Conservation (phyloP, 2,888 invertebrate species). For the Pyrochroa serraticornis region DNA sequence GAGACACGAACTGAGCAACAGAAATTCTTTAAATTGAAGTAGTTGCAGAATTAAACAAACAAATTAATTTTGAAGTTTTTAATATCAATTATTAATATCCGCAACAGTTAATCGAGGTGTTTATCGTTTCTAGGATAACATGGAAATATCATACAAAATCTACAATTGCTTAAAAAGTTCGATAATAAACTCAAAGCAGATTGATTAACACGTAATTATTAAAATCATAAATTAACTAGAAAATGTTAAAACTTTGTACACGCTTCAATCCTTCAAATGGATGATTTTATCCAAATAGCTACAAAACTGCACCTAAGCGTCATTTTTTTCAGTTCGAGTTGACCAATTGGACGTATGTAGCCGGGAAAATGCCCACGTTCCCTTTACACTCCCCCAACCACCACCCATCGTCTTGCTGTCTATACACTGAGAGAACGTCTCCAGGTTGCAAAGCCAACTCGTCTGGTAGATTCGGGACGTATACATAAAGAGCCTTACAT, state of each 20-base stretch:
- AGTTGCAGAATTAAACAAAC: too few relatives aligned
- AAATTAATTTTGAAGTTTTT: too few relatives aligned
- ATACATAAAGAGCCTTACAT: conserved; percentile 87
- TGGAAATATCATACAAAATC: too few relatives aligned
- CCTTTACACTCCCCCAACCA: conserved; percentile 91
- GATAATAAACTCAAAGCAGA: conserved; percentile 4
- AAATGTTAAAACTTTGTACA: conserved; percentile 17
- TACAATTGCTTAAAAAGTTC: conserved; percentile 1
- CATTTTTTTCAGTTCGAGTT: conserved; percentile 16
- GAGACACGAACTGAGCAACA: too few relatives aligned
- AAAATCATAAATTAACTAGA: conserved; percentile 3
- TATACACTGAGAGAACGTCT: conserved; percentile 85
- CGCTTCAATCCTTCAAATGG: too few relatives aligned
- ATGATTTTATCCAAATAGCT: not conserved
- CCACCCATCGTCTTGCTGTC: conserved; percentile 93
- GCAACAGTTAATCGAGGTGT: too few relatives aligned
- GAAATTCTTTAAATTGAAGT: too few relatives aligned
- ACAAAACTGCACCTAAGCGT: not conserved
- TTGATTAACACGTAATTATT: too few relatives aligned
- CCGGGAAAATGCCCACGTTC: conserved; percentile 88
- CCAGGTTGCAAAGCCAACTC: conserved; percentile 76
- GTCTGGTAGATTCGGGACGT: conserved; percentile 85
- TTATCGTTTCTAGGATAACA: too few relatives aligned
- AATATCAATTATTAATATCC: too few relatives aligned
- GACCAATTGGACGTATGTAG: conserved; percentile 90